Base-by-base conservation (phyloP, 2,113 vertebrate species). In the Bostrychus sinensis region DNA sequence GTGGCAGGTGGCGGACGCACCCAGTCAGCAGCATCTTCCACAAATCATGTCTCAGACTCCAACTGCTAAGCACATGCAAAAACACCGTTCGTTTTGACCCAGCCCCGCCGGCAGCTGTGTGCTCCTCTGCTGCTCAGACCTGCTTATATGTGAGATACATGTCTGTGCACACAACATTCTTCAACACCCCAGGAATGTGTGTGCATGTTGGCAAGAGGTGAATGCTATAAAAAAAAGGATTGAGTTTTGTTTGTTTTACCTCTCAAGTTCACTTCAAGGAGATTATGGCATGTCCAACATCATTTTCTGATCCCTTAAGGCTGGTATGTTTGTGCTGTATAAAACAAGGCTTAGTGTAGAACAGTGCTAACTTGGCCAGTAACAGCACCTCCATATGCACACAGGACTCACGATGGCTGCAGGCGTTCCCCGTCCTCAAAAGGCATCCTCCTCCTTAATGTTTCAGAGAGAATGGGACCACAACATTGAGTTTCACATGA, bases 371-470 rank as follows among this genome's bases (percentile, higher is more conserved):
- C 48, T 70, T 39, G 53, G 72, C 82, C 43, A 62, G 45, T 12
- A 8, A 46, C 62, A 7, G 54, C 6, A 1, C 76, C 43, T 32
- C 71, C 36, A 73, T 67, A 58, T 80, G 61, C 70, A 57, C 58
- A 58, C 10, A 19, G 51, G 66, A 43, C 41, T 13, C 42, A 56
- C 53, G 38, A 41, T 66, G 50, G 56, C 78, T 81, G 62, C 64
- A 62, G 79, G 77, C 82, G 17, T 64, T 60, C 50, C 66, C 50
- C 5, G 39, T 59, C 77, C 66, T 64, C 57, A 45, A 59, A 62
- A 70, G 50, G 56, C 17, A 3, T 53, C 53, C 70, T 38, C 56
- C 65, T 75, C 67, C 72, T 80, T 68, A 82, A 66, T 64, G 68
- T 75, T 79, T 82, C 48, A 77, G 23, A 63, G 62, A 61, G 59